phyloP scores from a whole-genome alignment of 2,888 invertebrate species.

The Torymus auratus region DNA sequence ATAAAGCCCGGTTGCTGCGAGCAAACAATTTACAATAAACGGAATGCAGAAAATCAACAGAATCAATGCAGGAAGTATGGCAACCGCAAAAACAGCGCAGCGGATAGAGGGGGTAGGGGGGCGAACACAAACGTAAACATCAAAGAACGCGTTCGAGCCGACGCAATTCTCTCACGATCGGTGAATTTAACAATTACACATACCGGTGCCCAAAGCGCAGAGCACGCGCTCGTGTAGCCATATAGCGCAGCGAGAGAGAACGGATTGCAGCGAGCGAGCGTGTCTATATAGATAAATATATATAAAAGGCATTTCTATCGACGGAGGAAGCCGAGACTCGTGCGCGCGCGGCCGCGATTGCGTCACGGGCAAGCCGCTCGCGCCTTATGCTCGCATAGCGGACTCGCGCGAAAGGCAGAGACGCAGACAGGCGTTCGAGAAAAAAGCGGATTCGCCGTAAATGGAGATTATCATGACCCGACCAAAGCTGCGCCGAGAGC shows the following conservation, averaged over 20 bases:
- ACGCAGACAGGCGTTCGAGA: background rate
- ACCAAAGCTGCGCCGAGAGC: background rate
- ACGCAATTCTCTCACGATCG: slow-evolving; percentile 43
- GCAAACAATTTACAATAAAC: slow-evolving; percentile 40
- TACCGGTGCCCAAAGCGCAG: background rate
- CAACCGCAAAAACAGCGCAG: background rate
- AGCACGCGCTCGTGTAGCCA: background rate
- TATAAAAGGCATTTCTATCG: slow-evolving; percentile 19
- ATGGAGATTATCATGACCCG: slow-evolving; percentile 47
- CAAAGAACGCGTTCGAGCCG: slow-evolving; percentile 39
- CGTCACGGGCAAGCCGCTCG: slow-evolving; percentile 9
- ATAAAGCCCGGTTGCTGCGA: slow-evolving; percentile 1
- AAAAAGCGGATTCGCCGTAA: slow-evolving; percentile 48
- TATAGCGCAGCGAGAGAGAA: background rate
- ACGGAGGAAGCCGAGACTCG: background rate
- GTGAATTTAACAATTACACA: slow-evolving; percentile 49
- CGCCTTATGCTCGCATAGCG: slow-evolving; percentile 41
- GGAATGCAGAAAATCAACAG: slow-evolving; percentile 46
- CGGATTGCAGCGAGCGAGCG: background rate
- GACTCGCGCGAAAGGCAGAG: background rate
- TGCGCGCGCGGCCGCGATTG: background rate
- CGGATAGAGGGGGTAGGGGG: background rate
- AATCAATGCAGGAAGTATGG: slow-evolving; percentile 22
- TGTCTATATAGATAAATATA: background rate
- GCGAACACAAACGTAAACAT: slow-evolving; percentile 33